Evolutionary conservation across 2,888 invertebrate species (phyloP).

Genomic region (Elgonia sp.): DNA sequence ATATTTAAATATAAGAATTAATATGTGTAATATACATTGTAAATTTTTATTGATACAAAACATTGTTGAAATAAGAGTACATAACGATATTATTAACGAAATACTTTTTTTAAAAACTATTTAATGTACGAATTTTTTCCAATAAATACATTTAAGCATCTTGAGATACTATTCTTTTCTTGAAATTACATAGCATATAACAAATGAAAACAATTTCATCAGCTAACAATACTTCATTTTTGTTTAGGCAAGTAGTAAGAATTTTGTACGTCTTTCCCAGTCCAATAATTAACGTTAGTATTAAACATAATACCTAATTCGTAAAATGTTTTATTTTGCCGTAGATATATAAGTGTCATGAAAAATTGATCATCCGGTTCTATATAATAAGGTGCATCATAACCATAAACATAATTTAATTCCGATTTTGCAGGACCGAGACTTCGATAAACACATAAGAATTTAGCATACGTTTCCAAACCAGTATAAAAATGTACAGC

Average conservation of each 20-base stretch:
- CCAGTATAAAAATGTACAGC: background rate
- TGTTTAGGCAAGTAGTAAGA: slow-evolving; percentile 22
- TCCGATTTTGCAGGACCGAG: background rate
- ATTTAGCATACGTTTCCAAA: background rate
- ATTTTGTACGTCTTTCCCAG: slow-evolving; percentile 6
- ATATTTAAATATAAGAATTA: background rate
- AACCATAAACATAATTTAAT: background rate
- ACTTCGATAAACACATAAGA: background rate
- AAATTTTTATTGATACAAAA: background rate
- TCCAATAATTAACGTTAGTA: background rate
- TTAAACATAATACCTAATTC: background rate
- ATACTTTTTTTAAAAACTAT: background rate
- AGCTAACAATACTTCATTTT: slow-evolving; percentile 32
- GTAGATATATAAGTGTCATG: background rate
- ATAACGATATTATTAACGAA: background rate
- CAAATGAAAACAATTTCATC: slow-evolving; percentile 59
- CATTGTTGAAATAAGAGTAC: background rate
- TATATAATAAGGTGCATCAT: background rate
- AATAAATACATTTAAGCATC: slow-evolving; percentile 27
- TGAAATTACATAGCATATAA: slow-evolving; percentile 66
- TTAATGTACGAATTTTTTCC: no score
- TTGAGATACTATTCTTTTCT: slow-evolving; percentile 37
- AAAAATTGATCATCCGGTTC: background rate
- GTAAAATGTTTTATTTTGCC: background rate
- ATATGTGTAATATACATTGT: background rate